Evolutionary conservation across 2,888 invertebrate genomes (phyloP).

Genomic region (Pterostichus madidus): DNA sequence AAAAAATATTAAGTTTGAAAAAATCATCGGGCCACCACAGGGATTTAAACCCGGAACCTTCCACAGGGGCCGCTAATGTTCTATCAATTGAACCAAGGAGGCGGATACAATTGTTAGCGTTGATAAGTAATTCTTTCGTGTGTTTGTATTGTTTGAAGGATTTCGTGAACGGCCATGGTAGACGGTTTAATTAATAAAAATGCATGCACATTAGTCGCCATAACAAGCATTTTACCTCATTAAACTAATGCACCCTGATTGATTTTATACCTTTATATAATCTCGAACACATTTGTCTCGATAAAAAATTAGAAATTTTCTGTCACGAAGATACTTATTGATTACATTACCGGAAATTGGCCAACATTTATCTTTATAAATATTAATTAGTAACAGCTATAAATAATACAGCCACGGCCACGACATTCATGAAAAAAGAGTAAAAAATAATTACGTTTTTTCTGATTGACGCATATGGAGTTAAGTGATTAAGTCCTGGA

Average conservation of each 20-base stretch:
- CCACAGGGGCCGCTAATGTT: too few relatives aligned
- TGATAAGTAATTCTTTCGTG: too few relatives aligned
- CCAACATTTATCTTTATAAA: slow-evolving; percentile 42
- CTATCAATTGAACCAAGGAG: too few relatives aligned
- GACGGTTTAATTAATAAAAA: slow-evolving; percentile 48
- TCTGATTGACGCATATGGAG: background rate
- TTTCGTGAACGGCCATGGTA: background rate
- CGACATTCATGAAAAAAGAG: slow-evolving; percentile 10
- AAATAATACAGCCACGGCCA: background rate
- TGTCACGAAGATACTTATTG: slow-evolving; percentile 48
- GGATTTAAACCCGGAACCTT: too few relatives aligned
- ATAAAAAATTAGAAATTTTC: slow-evolving; percentile 47
- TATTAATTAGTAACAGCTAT: slow-evolving; percentile 30
- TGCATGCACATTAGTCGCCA: slow-evolving; percentile 44
- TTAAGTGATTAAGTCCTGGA: background rate
- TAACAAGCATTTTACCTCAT: slow-evolving; percentile 55
- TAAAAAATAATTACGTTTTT: slow-evolving; percentile 38
- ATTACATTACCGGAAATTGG: slow-evolving; percentile 48
- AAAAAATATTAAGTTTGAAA: too few relatives aligned
- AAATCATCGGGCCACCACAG: too few relatives aligned
- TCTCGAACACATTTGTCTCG: slow-evolving; percentile 57
- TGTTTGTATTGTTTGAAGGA: too few relatives aligned
- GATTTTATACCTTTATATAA: slow-evolving; percentile 58
- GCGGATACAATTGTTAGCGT: too few relatives aligned
- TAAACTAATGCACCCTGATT: slow-evolving; percentile 62